Percentiles rank a stretch among this genome's conserved stretches.
phyloP scores from a whole-genome alignment of 2,113 vertebrate species.

The Garra rufa region DNA sequence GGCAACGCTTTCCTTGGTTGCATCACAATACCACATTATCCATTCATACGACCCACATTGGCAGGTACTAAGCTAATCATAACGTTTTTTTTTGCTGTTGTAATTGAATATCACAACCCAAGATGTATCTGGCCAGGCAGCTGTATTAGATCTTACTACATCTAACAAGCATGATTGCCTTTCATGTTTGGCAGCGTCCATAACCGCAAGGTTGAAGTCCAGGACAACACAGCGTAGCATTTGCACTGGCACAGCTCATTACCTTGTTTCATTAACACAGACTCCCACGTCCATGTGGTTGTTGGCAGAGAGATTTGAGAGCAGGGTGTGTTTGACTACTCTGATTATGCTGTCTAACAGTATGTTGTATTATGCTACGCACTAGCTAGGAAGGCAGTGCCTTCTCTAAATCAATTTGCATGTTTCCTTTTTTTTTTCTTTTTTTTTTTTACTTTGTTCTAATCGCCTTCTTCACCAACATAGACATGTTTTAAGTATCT shows the following conservation, averaged over 20 bases:
- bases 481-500: background rate
- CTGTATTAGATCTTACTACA: conserved; percentile 36
- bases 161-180: conserved; percentile 39
- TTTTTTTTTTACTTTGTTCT: background rate
- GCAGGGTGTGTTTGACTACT: conserved; percentile 7
- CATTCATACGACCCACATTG: background rate
- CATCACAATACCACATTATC: background rate
- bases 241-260: conserved; percentile 40
- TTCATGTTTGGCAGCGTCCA: conserved; percentile 38
- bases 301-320: conserved; percentile 40
- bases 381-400: background rate
- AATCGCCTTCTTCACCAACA: background rate
- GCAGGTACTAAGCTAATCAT: conserved; percentile 20
- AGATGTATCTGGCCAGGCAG: conserved; percentile 10
- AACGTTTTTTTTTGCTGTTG: background rate
- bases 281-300: conserved; percentile 32
- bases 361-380: background rate
- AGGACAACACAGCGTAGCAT: conserved; percentile 28
- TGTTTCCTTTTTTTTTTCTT: background rate
- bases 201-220: conserved; percentile 37
- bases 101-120: conserved; percentile 29
- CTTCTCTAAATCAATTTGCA: background rate
- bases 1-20: background rate
- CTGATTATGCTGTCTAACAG: conserved; percentile 31
- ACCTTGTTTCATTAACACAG: conserved; percentile 45